Percentiles rank a stretch among this genome's conserved stretches.
Conservation (phyloP, 2,113 vertebrate species). For the Myotis davidii region DNA sequence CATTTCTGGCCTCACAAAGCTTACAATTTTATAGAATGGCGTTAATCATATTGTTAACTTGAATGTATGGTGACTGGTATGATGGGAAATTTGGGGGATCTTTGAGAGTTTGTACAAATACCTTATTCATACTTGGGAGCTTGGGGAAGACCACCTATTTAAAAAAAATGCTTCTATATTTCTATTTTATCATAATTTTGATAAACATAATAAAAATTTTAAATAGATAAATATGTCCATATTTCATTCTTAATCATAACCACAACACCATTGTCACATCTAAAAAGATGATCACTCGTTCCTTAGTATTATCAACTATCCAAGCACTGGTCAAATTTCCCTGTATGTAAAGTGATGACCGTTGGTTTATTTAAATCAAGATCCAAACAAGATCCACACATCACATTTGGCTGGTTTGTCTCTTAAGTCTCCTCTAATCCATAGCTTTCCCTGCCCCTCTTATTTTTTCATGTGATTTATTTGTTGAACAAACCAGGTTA, state of each 20-base stretch:
- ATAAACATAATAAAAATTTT: not conserved
- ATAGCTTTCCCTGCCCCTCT: not conserved
- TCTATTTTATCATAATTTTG: not conserved
- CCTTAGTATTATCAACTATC: not conserved
- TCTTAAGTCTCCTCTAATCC: not conserved
- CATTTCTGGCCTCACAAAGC: not conserved
- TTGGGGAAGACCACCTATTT: not conserved
- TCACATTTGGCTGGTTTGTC: not conserved
- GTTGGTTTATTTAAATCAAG: not conserved
- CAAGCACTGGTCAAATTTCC: not conserved
- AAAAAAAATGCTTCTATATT: not conserved
- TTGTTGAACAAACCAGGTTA: not conserved
- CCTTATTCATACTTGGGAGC: not conserved
- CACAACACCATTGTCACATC: not conserved
- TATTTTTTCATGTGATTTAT: not conserved
- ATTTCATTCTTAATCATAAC: not conserved
- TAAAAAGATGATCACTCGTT: not conserved
- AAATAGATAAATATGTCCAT: not conserved
- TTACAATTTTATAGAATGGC: not conserved
- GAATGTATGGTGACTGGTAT: not conserved
- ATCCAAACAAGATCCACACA: not conserved
- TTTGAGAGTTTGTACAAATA: not conserved
- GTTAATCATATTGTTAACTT: not conserved
- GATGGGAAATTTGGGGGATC: not conserved
- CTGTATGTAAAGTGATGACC: not conserved